These are phyloP conservation scores for Vidua macroura DNA, from an alignment of 2,113 vertebrate species.

Conservation along the genomic window DNA sequence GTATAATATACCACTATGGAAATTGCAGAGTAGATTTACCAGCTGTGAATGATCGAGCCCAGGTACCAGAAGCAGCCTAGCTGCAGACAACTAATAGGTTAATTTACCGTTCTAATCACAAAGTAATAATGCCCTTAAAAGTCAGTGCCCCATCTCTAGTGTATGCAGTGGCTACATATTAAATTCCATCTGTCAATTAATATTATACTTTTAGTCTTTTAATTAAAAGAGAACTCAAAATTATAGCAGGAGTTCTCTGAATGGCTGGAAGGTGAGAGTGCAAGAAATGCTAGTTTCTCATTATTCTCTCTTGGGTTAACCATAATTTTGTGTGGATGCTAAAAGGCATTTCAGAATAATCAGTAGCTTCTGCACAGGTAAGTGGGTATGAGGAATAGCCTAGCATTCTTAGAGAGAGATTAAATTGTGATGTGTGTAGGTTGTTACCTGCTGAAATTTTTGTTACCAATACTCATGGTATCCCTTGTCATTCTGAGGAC, in stretches of 20 bases:
- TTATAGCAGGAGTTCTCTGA: background rate
- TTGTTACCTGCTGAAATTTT: background rate
- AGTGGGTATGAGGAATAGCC: background rate
- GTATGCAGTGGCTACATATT: background rate
- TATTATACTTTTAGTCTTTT: background rate
- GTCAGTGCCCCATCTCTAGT: background rate
- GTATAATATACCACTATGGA: background rate
- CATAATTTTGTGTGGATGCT: background rate
- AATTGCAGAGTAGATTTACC: background rate
- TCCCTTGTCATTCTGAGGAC: background rate
- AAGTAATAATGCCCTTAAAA: background rate
- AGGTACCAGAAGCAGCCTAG: background rate
- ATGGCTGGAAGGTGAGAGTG: background rate
- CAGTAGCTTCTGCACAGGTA: background rate
- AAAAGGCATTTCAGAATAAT: background rate
- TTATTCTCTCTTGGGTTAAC: background rate
- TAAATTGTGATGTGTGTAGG: background rate
- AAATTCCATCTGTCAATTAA: background rate
- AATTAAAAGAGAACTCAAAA: background rate
- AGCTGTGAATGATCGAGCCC: background rate
- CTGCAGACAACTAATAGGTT: background rate
- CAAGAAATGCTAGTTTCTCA: background rate
- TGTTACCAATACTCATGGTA: background rate
- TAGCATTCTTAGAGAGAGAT: background rate
- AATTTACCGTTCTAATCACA: background rate